Evolutionary conservation across 2,888 invertebrate genomes (phyloP), one percentile per base, ranked within the genome.

Genomic region (Adineta ricciae): DNA sequence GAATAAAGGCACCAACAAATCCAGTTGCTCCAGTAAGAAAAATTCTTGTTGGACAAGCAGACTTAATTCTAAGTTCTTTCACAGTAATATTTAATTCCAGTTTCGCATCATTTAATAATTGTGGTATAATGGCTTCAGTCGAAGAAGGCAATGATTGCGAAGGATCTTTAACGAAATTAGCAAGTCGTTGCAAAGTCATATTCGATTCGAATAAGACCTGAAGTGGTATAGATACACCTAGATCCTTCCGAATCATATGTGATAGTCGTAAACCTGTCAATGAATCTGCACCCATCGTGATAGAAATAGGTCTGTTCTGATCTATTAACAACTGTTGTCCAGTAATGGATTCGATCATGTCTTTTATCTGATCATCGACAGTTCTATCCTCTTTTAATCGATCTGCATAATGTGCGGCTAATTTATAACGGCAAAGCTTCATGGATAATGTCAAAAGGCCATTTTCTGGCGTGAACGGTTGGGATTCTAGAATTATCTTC

Each of bases 281-380:
- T 64, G 64, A 64, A 64, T 64, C 64, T 32, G 2, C 32, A 64
- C 64, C 64, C 11, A 14, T 64, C 14, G 64, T 32, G 3, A 64
- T 32, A 32, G 32, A 64, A 32, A 32, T 14, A 32, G 27, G 32
- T 32, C 32, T 11, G 11, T 32, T 32, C 3, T 32, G 32, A 8
- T 32, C 27, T 1, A 1, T 32, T 9, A 14, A 32, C 24, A 52
- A 21, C 24, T 52, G 24, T 52, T 52, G 52, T 52, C 52, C 52
- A 52, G 24, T 52, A 32, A 56, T 87, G 87, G 41, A 88, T 86
- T 82, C 87, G 87, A 84, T 88, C 88, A 14, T 87, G 84, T 19
- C 86, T 86, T 64, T 64, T 27, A 64, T 32, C 19, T 3, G 32
- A 27, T 64, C 14, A 64, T 64, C 32, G 16, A 64, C 32, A 1